These are phyloP conservation scores for Asarcornis scutulata DNA, from an alignment of 2,113 vertebrate genomes.

Conservation along the genomic window DNA sequence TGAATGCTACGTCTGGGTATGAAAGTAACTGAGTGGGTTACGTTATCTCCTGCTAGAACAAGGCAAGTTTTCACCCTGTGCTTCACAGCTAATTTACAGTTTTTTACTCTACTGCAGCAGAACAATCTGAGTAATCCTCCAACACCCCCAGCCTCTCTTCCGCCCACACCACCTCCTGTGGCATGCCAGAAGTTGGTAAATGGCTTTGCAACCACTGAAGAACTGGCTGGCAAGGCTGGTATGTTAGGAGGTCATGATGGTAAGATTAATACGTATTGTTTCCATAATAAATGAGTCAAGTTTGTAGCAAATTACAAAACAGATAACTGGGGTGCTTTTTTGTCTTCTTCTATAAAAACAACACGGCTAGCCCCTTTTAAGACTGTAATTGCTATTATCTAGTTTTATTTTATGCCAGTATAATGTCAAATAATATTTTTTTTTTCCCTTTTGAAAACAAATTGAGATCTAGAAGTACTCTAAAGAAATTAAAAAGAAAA, in stretches of 20 bases:
- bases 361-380: background rate
- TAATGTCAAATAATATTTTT: background rate
- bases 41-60: background rate
- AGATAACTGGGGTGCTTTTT: background rate
- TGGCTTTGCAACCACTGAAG: conserved; percentile 92
- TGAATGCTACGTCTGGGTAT: background rate
- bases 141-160: conserved; percentile 95
- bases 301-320: background rate
- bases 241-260: conserved; percentile 84
- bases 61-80: background rate
- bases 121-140: conserved; percentile 98
- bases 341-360: background rate
- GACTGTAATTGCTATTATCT: background rate
- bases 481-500: background rate
- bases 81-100: conserved; percentile 32
- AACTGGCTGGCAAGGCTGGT: conserved; percentile 88
- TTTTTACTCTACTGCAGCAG: conserved; percentile 82
- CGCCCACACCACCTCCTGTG: conserved; percentile 93
- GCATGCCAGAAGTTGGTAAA: conserved; percentile 93
- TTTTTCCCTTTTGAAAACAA: background rate
- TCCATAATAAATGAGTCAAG: background rate
- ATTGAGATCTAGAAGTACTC: background rate
- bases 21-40: background rate
- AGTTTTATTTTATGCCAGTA: background rate
- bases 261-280: background rate